These are phyloP conservation scores for Pseudochirops cupreus DNA, from an alignment of 2,797 vertebrate genomes.

Conservation along the genomic window DNA sequence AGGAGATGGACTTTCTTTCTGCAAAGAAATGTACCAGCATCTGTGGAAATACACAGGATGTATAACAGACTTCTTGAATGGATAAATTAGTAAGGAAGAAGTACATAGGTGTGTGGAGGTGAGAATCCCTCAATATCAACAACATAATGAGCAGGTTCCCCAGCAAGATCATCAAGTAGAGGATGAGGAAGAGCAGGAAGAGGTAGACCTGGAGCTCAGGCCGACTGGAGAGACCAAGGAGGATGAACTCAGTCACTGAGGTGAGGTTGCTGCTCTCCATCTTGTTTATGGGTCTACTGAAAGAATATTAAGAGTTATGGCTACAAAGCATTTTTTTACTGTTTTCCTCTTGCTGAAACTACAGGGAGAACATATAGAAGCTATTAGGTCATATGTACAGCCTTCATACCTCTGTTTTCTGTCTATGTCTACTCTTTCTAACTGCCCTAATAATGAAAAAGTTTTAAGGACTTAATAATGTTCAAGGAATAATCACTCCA, in stretches of 20 bases:
- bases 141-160: conserved; percentile 71
- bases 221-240: conserved; percentile 67
- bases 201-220: conserved; percentile 41
- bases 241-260: conserved; percentile 57
- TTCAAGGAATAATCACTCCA: too few species aligned
- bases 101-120: conserved; percentile 69
- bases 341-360: not conserved
- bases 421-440: too few species aligned
- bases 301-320: not conserved
- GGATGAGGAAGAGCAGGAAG: conserved; percentile 65
- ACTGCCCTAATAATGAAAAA: too few species aligned
- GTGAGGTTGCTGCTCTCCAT: conserved; percentile 51
- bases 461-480: too few species aligned
- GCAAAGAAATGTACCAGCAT: conserved; percentile 65
- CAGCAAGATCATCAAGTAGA: conserved; percentile 54
- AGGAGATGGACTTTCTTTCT: conserved; percentile 59
- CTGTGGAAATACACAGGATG: conserved; percentile 72
- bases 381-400: not conserved
- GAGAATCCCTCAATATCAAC: conserved; percentile 52
- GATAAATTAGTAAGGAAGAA: conserved; percentile 76
- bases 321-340: not conserved
- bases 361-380: not conserved
- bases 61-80: conserved; percentile 68
- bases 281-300: not conserved
- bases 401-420: too few species aligned